These are phyloP conservation scores for Chloroclysta siterata DNA, from an alignment of 2,888 invertebrate genomes.

Conservation along the genomic window DNA sequence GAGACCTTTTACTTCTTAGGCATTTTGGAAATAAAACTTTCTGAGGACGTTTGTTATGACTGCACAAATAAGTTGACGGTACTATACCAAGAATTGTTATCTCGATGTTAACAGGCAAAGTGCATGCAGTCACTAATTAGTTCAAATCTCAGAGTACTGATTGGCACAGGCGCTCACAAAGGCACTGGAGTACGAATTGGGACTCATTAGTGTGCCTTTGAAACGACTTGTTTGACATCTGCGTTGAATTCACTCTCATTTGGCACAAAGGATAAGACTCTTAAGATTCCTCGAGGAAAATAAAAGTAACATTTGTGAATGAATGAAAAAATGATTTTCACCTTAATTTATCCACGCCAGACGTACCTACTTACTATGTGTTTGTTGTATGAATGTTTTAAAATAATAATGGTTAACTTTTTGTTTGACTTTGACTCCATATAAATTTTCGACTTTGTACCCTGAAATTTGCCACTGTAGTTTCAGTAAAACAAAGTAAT, in stretches of 20 bases:
- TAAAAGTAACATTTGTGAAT: constrained; percentile 47
- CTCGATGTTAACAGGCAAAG: constrained; percentile 19
- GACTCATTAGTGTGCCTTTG: constrained; percentile 62
- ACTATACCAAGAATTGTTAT: constrained; percentile 6
- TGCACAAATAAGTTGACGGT: no score
- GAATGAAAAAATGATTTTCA: constrained; percentile 30
- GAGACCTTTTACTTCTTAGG: no score
- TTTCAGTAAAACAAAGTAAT: constrained; percentile 10
- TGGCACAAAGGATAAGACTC: constrained; percentile 55
- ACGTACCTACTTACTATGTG: no score
- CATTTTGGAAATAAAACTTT: no score
- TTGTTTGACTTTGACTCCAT: no score
- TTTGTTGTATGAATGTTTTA: no score
- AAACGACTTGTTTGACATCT: constrained; percentile 59
- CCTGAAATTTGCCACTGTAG: constrained; percentile 15
- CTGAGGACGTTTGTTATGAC: no score
- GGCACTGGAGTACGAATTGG: constrained; percentile 51
- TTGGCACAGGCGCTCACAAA: constrained; percentile 43
- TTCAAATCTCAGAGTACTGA: constrained; percentile 42
- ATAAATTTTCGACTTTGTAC: no score
- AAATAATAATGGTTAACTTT: no score
- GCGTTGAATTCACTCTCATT: constrained; percentile 58
- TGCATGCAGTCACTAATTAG: constrained; percentile 45
- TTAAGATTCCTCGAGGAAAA: constrained; percentile 49
- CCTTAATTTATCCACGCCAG: no score